Evolutionary conservation across 2,888 invertebrate species (phyloP).

Genomic region (Lingula anatina): DNA sequence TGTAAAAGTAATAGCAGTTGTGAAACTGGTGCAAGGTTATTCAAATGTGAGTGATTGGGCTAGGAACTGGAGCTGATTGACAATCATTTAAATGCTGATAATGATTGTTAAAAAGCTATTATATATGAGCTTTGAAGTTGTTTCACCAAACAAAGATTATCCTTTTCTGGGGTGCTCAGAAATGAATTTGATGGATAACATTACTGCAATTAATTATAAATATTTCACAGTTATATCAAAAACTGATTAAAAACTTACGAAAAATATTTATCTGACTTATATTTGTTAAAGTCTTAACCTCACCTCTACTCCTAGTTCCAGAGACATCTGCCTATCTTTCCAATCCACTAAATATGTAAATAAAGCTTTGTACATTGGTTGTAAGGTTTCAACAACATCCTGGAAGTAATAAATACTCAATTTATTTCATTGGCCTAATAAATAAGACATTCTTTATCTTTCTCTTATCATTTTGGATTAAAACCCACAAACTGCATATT

Average conservation of each 20-base stretch:
- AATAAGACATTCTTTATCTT: not conserved
- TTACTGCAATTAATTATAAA: too few species aligned
- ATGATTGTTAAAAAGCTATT: too few species aligned
- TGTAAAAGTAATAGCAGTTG: too few species aligned
- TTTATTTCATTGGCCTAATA: not conserved
- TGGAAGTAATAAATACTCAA: constrained; percentile 13
- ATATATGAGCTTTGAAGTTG: too few species aligned
- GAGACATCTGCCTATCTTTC: constrained; percentile 17
- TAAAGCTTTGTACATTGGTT: constrained; percentile 34
- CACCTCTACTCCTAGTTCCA: constrained; percentile 6
- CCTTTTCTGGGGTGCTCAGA: not conserved
- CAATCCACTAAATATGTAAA: constrained; percentile 30
- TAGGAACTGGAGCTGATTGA: too few species aligned
- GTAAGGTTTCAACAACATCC: constrained; percentile 26
- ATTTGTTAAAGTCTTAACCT: constrained; percentile 2
- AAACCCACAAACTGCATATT: not conserved
- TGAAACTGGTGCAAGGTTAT: too few species aligned
- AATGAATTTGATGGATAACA: too few species aligned
- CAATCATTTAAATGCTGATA: too few species aligned
- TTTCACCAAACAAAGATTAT: too few species aligned
- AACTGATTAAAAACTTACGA: too few species aligned
- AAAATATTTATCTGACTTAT: not conserved
- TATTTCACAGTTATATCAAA: too few species aligned
- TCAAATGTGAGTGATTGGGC: too few species aligned
- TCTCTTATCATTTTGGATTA: not conserved